Evolutionary conservation across 2,113 vertebrate species (phyloP).

Genomic region (Larimichthys crocea): DNA sequence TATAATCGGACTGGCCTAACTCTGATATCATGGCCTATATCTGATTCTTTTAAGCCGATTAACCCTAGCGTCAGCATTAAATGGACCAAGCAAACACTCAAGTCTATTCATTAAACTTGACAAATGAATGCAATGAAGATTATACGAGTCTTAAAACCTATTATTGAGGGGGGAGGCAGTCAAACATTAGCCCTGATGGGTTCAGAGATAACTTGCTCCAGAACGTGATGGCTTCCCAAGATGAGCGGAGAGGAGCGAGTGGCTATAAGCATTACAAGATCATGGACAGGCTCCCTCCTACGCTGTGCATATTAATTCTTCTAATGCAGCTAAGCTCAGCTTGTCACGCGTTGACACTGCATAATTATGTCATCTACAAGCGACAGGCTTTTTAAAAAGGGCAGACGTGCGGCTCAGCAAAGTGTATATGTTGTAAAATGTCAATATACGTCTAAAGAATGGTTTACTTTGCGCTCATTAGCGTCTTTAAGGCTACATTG

Average conservation of each 20-base stretch:
- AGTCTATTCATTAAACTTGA: constrained; percentile 58
- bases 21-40: constrained; percentile 56
- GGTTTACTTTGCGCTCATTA: constrained; percentile 46
- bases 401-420: constrained; percentile 21
- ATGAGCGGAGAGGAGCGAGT: constrained; percentile 53
- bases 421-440: constrained; percentile 38
- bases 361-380: constrained; percentile 78
- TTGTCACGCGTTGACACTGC: constrained; percentile 72
- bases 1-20: constrained; percentile 41
- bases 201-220: constrained; percentile 54
- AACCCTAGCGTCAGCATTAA: constrained; percentile 53
- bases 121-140: constrained; percentile 58
- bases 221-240: constrained; percentile 53
- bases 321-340: constrained; percentile 67
- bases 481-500: constrained; percentile 19
- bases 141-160: constrained; percentile 44
- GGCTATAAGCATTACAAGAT: constrained; percentile 67
- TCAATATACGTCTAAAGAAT: constrained; percentile 40
- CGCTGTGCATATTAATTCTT: constrained; percentile 75
- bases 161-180: background rate
- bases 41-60: constrained; percentile 63
- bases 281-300: constrained; percentile 63
- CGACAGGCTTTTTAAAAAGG: constrained; percentile 65
- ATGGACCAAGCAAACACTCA: constrained; percentile 47
- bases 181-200: constrained; percentile 61